Evolutionary conservation across 2,888 invertebrate species (phyloP).

Genomic region (Diachrysia chrysitis): DNA sequence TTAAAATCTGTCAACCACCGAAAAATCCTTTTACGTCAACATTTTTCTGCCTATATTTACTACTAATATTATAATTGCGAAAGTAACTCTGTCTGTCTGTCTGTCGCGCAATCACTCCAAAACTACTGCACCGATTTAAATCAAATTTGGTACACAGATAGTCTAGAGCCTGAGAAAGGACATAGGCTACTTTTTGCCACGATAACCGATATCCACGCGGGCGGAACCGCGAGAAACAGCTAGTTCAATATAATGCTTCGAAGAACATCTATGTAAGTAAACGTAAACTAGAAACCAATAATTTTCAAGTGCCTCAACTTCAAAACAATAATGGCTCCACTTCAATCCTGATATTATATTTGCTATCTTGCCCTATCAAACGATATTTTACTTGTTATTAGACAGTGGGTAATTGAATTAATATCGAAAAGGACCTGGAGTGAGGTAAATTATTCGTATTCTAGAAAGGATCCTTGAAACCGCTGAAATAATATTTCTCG

Average conservation of each 20-base stretch:
- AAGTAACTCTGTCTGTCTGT: too few relatives aligned
- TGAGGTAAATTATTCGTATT: conserved; percentile 16
- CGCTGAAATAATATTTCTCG: conserved; percentile 8
- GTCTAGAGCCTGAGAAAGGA: too few relatives aligned
- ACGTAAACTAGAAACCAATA: not conserved
- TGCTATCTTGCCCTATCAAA: conserved; percentile 25
- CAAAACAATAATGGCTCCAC: conserved; percentile 21
- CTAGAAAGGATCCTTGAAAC: conserved; percentile 14
- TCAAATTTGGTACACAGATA: too few relatives aligned
- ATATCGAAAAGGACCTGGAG: conserved; percentile 3
- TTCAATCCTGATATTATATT: conserved; percentile 26
- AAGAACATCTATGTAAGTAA: not conserved
- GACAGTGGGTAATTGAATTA: conserved; percentile 30
- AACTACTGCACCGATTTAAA: too few relatives aligned
- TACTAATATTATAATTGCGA: too few relatives aligned
- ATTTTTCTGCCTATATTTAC: too few relatives aligned
- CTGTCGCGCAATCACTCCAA: too few relatives aligned
- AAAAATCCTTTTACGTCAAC: too few relatives aligned
- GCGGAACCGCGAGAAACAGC: too few relatives aligned
- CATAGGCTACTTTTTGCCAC: too few relatives aligned
- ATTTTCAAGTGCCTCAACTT: conserved; percentile 9
- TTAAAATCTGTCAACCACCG: not conserved
- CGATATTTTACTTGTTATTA: conserved; percentile 25
- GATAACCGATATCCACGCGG: too few relatives aligned
- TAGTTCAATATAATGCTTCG: not conserved